Evolutionary conservation across 2,797 vertebrate species (phyloP).

Genomic region (Epinephelus malabaricus): DNA sequence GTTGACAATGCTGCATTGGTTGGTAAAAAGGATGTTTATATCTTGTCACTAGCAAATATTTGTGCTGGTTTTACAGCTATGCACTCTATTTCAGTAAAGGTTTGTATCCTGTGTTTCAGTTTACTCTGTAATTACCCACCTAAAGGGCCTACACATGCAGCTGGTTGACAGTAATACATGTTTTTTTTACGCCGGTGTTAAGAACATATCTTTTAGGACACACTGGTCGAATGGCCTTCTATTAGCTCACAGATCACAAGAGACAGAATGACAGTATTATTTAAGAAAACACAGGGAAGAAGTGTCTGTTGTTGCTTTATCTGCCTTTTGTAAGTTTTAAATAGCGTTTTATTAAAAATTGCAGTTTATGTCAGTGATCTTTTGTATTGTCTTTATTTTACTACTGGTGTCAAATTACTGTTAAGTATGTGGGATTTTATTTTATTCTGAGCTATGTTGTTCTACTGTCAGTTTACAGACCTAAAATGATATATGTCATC

Average conservation of each 20-base stretch:
- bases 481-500: neutral
- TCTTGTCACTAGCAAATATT: conserved; percentile 67
- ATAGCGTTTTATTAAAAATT: conserved; percentile 87
- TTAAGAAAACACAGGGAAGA: conserved; percentile 68
- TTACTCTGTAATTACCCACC: conserved; percentile 65
- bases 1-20: conserved; percentile 67
- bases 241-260: conserved; percentile 44
- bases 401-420: conserved; percentile 52
- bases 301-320: conserved; percentile 80
- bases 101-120: conserved; percentile 62
- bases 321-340: conserved; percentile 86
- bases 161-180: conserved; percentile 62
- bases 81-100: conserved; percentile 64
- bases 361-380: conserved; percentile 78
- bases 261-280: conserved; percentile 81
- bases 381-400: conserved; percentile 87
- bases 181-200: conserved; percentile 50
- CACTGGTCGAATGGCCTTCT: conserved; percentile 45
- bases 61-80: conserved; percentile 75
- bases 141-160: conserved; percentile 58
- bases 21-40: conserved; percentile 63
- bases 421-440: conserved; percentile 14
- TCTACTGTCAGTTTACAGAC: neutral
- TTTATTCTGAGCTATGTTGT: neutral
- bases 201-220: conserved; percentile 45